Evolutionary conservation across 2,113 vertebrate species (phyloP).

Genomic region (Suncus etruscus): DNA sequence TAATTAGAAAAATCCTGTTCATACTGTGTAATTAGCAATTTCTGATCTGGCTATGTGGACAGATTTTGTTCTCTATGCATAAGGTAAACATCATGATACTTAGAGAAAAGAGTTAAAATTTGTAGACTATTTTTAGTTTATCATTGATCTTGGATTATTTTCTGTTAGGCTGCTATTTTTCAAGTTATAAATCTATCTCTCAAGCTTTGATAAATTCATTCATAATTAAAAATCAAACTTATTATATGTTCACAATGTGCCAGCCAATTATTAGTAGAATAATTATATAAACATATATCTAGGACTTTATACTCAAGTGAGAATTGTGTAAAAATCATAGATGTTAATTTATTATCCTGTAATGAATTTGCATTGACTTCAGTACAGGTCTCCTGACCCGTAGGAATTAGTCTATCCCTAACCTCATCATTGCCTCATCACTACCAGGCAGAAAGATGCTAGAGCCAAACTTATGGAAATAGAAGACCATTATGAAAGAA

Average conservation of each 20-base stretch:
- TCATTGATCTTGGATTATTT: background rate
- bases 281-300: background rate
- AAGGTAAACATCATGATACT: slow-evolving; percentile 49
- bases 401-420: background rate
- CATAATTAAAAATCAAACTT: background rate
- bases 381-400: background rate
- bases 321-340: background rate
- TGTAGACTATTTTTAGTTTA: background rate
- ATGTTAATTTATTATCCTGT: background rate
- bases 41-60: background rate
- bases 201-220: background rate
- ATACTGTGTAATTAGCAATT: background rate
- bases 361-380: background rate
- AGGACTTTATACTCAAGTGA: background rate
- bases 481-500: background rate
- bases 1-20: background rate
- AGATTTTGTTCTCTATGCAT: background rate
- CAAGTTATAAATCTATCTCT: background rate
- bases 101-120: background rate
- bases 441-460: background rate
- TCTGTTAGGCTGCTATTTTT: background rate
- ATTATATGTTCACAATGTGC: background rate
- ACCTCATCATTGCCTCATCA: background rate
- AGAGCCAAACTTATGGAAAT: background rate
- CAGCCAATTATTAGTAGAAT: background rate